Evolutionary conservation across 2,888 invertebrate genomes (phyloP).

Genomic region (Drosophila koepferae): DNA sequence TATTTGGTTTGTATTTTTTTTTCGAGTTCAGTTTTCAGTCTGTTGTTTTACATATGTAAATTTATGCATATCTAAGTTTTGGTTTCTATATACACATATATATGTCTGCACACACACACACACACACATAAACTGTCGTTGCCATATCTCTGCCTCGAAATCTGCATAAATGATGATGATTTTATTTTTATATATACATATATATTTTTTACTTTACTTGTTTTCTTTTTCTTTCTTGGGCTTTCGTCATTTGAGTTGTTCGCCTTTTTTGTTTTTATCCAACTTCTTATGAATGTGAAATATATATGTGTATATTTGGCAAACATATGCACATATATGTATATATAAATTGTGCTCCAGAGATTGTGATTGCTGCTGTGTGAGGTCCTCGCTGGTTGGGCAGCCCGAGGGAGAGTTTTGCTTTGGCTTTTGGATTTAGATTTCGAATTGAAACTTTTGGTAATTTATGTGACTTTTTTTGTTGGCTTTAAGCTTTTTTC

Average conservation of each 20-base stretch:
- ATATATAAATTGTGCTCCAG: constrained; percentile 29
- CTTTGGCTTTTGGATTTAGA: constrained; percentile 12
- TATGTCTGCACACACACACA: too few relatives aligned
- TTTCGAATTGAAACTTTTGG: constrained; percentile 60
- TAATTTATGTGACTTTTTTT: constrained; percentile 33
- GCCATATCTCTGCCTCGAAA: constrained; percentile 68
- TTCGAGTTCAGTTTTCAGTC: constrained; percentile 39
- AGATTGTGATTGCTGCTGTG: constrained; percentile 30
- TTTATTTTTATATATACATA: constrained; percentile 32
- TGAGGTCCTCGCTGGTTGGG: constrained; percentile 14
- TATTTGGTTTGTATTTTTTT: constrained; percentile 1
- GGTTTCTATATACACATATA: constrained; percentile 18
- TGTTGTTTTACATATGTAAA: constrained; percentile 58
- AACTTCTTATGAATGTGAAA: constrained; percentile 59
- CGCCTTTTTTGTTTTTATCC: constrained; percentile 27
- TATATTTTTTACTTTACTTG: not conserved
- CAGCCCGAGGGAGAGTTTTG: constrained; percentile 55
- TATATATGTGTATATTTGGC: not conserved
- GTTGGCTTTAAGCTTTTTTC: not conserved
- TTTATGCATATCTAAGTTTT: constrained; percentile 71
- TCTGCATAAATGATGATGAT: constrained; percentile 81
- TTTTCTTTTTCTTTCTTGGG: constrained; percentile 23
- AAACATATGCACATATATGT: constrained; percentile 8
- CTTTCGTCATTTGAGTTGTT: constrained; percentile 66
- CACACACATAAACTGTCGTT: constrained; percentile 57